A percentile compares a stretch with the other conserved stretches of the same genome.
phyloP scores from a whole-genome alignment of 2,797 vertebrate species.

The Coranthus polyacanthus region DNA sequence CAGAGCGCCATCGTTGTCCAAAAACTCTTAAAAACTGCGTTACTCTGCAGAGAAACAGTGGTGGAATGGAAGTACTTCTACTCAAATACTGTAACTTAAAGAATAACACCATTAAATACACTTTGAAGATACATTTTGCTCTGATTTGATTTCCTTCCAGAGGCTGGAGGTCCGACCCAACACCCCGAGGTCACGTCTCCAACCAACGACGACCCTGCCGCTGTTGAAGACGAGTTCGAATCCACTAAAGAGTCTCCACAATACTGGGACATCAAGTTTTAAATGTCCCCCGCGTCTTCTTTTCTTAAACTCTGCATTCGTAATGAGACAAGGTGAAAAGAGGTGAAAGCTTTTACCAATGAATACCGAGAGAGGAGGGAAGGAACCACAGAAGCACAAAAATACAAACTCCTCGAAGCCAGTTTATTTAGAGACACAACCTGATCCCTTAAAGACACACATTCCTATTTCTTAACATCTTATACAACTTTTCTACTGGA shows the following conservation, averaged over 20 bases:
- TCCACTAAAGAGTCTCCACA: conserved; percentile 68
- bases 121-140: no score
- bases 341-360: conserved; percentile 63
- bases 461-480: conserved; percentile 20
- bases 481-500: conserved; percentile 27
- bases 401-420: conserved; percentile 38
- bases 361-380: conserved; percentile 40
- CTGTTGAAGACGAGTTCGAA: conserved; percentile 63
- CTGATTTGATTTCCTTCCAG: conserved; percentile 57
- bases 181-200: conserved; percentile 40
- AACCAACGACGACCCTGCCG: conserved; percentile 47
- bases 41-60: no score
- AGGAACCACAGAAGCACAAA: conserved; percentile 27
- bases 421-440: conserved; percentile 9
- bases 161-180: conserved; percentile 36
- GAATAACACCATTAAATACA: no score
- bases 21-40: no score
- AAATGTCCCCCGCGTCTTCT: conserved; percentile 31
- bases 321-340: conserved; percentile 43
- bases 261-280: conserved; percentile 84
- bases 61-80: no score
- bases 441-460: conserved; percentile 3
- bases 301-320: conserved; percentile 47
- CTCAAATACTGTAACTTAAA: no score
- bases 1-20: no score